Base-by-base conservation (phyloP, 35 echinoderm and acorn worm species). In the Anneissia japonica region DNA sequence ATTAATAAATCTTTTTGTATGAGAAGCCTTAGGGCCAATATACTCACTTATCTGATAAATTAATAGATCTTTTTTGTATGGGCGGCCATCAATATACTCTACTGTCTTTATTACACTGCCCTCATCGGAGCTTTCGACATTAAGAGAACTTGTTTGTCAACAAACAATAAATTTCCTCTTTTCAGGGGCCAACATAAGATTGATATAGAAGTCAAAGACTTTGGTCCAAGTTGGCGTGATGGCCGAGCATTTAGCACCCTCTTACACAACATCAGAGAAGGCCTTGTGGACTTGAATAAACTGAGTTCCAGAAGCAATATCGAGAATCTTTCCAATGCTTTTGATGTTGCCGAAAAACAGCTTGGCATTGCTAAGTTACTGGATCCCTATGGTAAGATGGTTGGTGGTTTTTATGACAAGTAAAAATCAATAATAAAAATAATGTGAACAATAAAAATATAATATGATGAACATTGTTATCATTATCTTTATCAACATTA, bases 161-260 rank as follows among this genome's bases (percentile, higher is more conserved):
- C 51, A 12, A 16, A 64, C 51, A 16, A 16, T 2, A 11, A 16
- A 16, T 64, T 64, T 64, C 21, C 26, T 2, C 26, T 16, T 64
- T 64, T 16, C 19, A 64, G 51, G 21, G 51, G 51, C 1, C 7
- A 64, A 26, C 51, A 64, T 64, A 23, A 23, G 19, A 26, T 64
- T 74, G 34, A 46, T 34, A 16, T 92, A 29, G 88, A 91, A 72
- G 77, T 99, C 28, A 99, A 91, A 76, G 92, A 99, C 35, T 99
- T 99, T 92, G 96, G 96, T 9, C 89, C 85, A 35, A 99, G 96
- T 38, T 99, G 96, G 96, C 84, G 96, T 31, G 96, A 99, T 90
- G 96, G 96, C 17, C 38, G 90, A 76, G 96, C 96, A 37, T 99
- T 99, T 79, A 99, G 89, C 39, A 34, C 93, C 28, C 78, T 99